These are phyloP conservation scores for Clamator glandarius DNA, from an alignment of 2,797 vertebrate species.

Conservation along the genomic window DNA sequence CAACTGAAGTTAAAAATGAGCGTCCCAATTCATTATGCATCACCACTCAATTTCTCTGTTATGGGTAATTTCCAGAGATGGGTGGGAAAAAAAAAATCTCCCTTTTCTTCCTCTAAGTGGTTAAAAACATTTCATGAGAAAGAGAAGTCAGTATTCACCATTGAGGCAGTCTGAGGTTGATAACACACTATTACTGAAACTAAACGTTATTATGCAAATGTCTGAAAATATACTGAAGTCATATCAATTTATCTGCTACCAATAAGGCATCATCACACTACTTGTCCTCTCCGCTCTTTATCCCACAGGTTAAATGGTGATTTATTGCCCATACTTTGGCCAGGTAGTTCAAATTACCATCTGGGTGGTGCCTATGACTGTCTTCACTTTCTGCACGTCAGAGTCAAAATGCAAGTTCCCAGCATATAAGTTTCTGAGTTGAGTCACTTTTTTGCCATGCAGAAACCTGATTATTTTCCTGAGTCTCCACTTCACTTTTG, in stretches of 20 bases:
- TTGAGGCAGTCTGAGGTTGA: neutral
- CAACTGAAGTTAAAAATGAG: neutral
- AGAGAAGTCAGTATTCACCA: neutral
- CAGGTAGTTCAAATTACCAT: neutral
- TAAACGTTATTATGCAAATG: neutral
- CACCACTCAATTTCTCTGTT: neutral
- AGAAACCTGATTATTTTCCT: conserved; percentile 22
- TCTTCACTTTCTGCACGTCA: neutral
- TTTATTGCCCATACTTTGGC: neutral
- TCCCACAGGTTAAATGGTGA: neutral
- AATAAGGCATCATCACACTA: neutral
- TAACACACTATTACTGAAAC: neutral
- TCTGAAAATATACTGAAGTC: neutral
- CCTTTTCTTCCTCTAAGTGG: neutral
- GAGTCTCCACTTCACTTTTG: neutral
- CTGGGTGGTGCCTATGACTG: neutral
- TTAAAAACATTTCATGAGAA: neutral
- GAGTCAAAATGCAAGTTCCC: conserved; percentile 27
- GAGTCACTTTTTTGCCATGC: neutral
- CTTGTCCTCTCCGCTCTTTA: neutral
- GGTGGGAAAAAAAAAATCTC: neutral
- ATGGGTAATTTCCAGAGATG: conserved; percentile 3
- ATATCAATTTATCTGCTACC: neutral
- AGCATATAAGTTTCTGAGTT: neutral
- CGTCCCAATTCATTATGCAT: neutral